Percentiles rank a stretch among this genome's conserved stretches.
Conservation (phyloP, 2,888 invertebrate genomes). For the Sericinus montela region DNA sequence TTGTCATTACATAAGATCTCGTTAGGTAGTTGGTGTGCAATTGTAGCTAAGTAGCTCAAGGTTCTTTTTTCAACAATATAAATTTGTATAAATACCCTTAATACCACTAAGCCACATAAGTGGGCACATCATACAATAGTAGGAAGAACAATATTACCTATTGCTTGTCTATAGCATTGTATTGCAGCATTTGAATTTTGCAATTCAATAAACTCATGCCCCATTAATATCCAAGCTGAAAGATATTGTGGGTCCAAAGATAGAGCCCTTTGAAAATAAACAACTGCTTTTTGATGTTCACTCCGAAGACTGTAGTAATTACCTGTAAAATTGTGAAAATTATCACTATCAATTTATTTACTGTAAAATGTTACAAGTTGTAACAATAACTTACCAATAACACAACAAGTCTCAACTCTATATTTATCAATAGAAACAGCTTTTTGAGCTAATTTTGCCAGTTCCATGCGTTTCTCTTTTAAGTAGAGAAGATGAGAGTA, state of each 20-base stretch:
- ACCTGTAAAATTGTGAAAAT: conserved; percentile 80
- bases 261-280: conserved; percentile 96
- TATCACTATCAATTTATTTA: no score
- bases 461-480: conserved; percentile 93
- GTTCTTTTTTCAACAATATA: no score
- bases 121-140: no score
- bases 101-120: no score
- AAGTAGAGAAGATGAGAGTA: conserved; percentile 98
- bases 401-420: conserved; percentile 97
- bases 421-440: conserved; percentile 98
- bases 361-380: no score
- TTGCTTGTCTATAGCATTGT: conserved; percentile 97
- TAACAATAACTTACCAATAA: conserved; percentile 85
- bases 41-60: no score
- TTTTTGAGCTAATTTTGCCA: conserved; percentile 95
- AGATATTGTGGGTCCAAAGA: conserved; percentile 96
- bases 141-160: conserved; percentile 79
- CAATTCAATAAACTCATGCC: conserved; percentile 99
- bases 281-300: conserved; percentile 98
- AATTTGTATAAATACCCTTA: no score
- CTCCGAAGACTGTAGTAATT: conserved; percentile 97
- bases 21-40: no score
- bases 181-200: conserved; percentile 99
- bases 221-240: conserved; percentile 98
- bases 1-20: no score